Conservation (phyloP, 2,888 invertebrate species). For the Mesoligia furuncula region DNA sequence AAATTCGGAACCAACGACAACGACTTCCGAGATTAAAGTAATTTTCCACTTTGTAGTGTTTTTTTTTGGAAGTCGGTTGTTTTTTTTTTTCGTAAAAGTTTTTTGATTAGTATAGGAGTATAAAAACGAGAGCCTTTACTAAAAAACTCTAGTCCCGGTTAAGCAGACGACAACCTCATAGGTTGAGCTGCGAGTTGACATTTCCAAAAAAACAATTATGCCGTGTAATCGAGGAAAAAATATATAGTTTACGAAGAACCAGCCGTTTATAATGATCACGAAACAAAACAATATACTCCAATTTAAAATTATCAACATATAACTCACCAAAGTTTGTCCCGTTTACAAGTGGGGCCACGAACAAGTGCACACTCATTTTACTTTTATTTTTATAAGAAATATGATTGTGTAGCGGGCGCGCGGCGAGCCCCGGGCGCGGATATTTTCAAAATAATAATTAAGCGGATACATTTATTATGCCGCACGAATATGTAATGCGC, state of each 20-base stretch:
- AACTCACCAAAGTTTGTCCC: constrained; percentile 58
- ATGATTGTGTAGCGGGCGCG: constrained; percentile 65
- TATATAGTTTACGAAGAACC: not conserved
- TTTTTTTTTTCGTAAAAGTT: not conserved
- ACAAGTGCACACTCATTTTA: constrained; percentile 61
- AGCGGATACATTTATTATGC: constrained; percentile 90
- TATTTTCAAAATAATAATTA: constrained; percentile 90
- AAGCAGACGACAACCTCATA: too few species aligned
- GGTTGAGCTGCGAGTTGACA: too few species aligned
- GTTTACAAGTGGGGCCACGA: constrained; percentile 55
- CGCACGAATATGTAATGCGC: constrained; percentile 84
- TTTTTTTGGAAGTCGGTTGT: not conserved
- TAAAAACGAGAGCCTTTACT: not conserved
- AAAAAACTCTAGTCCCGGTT: not conserved
- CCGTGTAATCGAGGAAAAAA: too few species aligned
- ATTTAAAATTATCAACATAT: constrained; percentile 37
- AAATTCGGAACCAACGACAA: not conserved
- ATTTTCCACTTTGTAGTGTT: not conserved
- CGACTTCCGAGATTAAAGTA: not conserved
- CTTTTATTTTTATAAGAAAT: constrained; percentile 68
- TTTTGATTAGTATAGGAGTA: not conserved
- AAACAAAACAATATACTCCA: constrained; percentile 41
- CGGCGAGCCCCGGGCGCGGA: constrained; percentile 84
- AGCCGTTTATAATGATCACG: not conserved
- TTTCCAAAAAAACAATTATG: too few species aligned